Conservation (phyloP, 2,888 invertebrate genomes). For the Synergus itoensis region DNA sequence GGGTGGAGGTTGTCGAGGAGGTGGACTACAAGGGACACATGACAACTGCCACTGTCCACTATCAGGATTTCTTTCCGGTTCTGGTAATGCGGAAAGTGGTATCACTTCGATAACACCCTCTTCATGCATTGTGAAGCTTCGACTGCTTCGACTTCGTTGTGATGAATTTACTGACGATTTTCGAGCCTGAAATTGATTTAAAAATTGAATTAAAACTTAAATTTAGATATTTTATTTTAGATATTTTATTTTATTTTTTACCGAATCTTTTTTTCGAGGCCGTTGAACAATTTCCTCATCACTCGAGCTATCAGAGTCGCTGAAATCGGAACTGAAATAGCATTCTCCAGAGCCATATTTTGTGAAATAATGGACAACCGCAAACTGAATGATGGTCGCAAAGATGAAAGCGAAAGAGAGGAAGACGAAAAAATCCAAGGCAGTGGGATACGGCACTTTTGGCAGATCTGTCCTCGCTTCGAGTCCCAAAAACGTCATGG, state of each 20-base stretch:
- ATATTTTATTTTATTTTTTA: constrained; percentile 47
- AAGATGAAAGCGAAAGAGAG: constrained; percentile 89
- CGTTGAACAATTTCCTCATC: constrained; percentile 75
- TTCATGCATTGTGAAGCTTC: constrained; percentile 61
- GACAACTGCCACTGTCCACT: constrained; percentile 71
- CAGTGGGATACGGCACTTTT: constrained; percentile 92
- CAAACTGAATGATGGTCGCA: constrained; percentile 90
- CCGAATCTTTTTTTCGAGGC: constrained; percentile 60
- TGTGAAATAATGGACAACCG: constrained; percentile 92
- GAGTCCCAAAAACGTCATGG: constrained; percentile 90
- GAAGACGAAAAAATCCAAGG: constrained; percentile 90
- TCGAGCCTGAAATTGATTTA: constrained; percentile 53
- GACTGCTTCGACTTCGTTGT: constrained; percentile 52
- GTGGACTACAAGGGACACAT: constrained; percentile 75
- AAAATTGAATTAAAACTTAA: not conserved
- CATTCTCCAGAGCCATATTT: constrained; percentile 90
- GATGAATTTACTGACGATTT: constrained; percentile 57
- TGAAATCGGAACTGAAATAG: constrained; percentile 84
- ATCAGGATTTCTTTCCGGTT: constrained; percentile 74
- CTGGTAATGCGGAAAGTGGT: constrained; percentile 81
- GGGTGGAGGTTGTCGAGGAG: constrained; percentile 58
- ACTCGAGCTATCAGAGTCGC: constrained; percentile 79
- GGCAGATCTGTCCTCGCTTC: constrained; percentile 90
- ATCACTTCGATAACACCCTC: constrained; percentile 81
- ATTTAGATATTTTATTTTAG: not conserved